Conservation (phyloP, 2,888 invertebrate species). For the Oligia strigilis region DNA sequence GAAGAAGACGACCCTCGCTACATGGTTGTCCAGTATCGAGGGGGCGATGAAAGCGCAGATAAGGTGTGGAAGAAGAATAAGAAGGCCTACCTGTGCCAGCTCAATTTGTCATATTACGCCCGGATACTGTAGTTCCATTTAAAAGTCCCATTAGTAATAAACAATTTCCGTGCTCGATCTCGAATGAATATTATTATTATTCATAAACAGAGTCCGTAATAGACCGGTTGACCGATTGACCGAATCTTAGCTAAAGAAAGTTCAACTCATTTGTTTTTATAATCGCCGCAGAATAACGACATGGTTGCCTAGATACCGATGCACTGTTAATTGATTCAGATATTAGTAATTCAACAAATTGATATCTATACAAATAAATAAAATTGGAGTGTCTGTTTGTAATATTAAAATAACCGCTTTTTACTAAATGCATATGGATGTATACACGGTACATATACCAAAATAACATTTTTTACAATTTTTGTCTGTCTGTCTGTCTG, state of each 20-base stretch:
- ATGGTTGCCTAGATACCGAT: conserved; percentile 46
- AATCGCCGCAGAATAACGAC: conserved; percentile 38
- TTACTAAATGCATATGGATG: too few relatives aligned
- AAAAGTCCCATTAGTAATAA: neutral
- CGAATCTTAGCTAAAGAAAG: conserved; percentile 66
- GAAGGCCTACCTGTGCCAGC: too few relatives aligned
- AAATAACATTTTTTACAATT: too few relatives aligned
- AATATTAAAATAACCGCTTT: too few relatives aligned
- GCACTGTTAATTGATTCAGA: conserved; percentile 34
- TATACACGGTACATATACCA: too few relatives aligned
- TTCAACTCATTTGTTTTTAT: conserved; percentile 58
- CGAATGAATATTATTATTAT: conserved; percentile 48
- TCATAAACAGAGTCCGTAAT: conserved; percentile 48
- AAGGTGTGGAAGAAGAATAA: too few relatives aligned
- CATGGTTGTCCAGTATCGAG: too few relatives aligned
- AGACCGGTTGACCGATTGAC: conserved; percentile 66
- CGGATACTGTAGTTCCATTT: neutral
- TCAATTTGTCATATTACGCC: neutral
- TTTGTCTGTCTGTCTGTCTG: too few relatives aligned
- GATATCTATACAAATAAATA: too few relatives aligned
- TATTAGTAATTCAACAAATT: conserved; percentile 21
- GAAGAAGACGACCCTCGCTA: too few relatives aligned
- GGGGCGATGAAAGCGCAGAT: too few relatives aligned
- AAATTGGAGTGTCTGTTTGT: too few relatives aligned
- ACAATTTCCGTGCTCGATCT: conserved; percentile 46